phyloP scores from a whole-genome alignment of 92 coral and sea anemone genomes.

The Zoanthus gigantus region DNA sequence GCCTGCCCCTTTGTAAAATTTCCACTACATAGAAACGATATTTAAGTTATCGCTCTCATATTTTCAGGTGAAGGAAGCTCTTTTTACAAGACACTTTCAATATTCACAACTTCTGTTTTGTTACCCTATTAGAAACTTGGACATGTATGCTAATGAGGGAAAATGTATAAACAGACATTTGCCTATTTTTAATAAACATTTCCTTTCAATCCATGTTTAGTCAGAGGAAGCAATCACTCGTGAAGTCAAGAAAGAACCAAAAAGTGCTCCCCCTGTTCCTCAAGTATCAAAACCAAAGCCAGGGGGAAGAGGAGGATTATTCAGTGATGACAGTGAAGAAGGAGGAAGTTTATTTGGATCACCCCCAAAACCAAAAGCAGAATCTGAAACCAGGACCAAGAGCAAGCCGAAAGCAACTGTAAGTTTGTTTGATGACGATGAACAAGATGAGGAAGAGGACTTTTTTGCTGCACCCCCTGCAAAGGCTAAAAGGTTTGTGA shows the following conservation, averaged over 20 bases:
- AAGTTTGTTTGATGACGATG: constrained; percentile 97
- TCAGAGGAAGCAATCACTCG: constrained; percentile 3
- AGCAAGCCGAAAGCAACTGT: constrained; percentile 86
- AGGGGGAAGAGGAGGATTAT: constrained; percentile 88
- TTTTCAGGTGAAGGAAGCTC: too few species aligned
- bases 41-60: too few species aligned
- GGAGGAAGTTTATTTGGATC: constrained; percentile 75
- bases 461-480: constrained; percentile 71
- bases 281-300: constrained; percentile 75
- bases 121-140: too few species aligned
- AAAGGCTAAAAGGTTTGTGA: constrained; percentile 48
- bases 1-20: too few species aligned
- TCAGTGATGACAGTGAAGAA: constrained; percentile 88
- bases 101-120: too few species aligned
- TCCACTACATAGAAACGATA: too few species aligned
- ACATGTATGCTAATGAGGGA: too few species aligned
- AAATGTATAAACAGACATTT: too few species aligned
- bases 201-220: not conserved
- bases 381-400: constrained; percentile 59
- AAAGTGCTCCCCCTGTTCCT: constrained; percentile 56
- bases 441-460: constrained; percentile 95
- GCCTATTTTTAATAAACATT: not conserved
- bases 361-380: constrained; percentile 61
- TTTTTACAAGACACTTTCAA: too few species aligned
- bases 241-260: constrained; percentile 36